Percentiles rank a stretch among this genome's conserved stretches.
These are phyloP conservation scores for Paedocypris micromegethes DNA, from an alignment of 2,797 vertebrate species.

Conservation along the genomic window DNA sequence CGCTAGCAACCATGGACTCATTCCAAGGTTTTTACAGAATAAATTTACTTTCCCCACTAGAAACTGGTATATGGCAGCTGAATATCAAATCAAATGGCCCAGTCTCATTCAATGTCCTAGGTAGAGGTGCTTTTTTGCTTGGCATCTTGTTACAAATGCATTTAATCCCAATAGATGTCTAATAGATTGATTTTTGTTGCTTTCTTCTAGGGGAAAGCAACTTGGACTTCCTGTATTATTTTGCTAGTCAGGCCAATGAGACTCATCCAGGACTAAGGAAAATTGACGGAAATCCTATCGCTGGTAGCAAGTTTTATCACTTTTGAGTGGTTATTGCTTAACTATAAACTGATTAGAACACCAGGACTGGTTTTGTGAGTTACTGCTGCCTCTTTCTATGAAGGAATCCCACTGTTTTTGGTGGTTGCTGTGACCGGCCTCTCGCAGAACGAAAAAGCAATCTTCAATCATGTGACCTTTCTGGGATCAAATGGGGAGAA, in stretches of 20 bases:
- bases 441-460: constrained; percentile 44
- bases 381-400: constrained; percentile 1
- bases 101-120: constrained; percentile 71
- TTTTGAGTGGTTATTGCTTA: too few relatives aligned
- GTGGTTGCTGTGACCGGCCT: constrained; percentile 73
- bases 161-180: neutral
- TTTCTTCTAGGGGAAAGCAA: constrained; percentile 68
- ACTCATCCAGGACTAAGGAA: constrained; percentile 79
- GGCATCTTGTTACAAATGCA: neutral
- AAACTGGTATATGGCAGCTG: constrained; percentile 73
- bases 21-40: constrained; percentile 72
- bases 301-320: constrained; percentile 52
- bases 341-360: neutral
- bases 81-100: constrained; percentile 56
- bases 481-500: constrained; percentile 60
- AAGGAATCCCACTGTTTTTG: constrained; percentile 71
- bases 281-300: constrained; percentile 70
- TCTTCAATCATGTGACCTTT: constrained; percentile 66
- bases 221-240: constrained; percentile 81
- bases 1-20: constrained; percentile 58
- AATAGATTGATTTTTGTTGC: neutral
- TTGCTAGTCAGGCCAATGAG: constrained; percentile 71
- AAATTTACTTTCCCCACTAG: constrained; percentile 61
- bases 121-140: constrained; percentile 53
- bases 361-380: neutral